Conservation (phyloP, 1,140 invertebrate genomes). For the Camponotus vicinus region DNA sequence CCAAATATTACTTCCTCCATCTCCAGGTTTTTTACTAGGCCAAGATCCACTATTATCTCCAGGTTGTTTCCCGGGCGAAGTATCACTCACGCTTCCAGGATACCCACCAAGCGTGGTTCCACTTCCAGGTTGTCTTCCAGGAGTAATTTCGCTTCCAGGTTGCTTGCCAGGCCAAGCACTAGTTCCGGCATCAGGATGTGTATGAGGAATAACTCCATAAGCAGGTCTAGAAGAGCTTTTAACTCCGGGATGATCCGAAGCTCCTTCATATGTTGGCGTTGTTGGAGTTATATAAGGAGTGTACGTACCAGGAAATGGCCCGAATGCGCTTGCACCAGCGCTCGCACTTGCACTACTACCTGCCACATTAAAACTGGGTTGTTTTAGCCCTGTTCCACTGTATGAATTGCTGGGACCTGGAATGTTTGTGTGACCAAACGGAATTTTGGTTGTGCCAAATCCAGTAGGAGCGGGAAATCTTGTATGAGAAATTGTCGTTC, state of each 20-base stretch:
- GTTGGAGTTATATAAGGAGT: not conserved
- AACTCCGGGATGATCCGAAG: slow-evolving; percentile 3
- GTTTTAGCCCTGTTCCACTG: not conserved
- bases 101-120: too few species aligned
- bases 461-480: not conserved
- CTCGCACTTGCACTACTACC: slow-evolving; percentile 21
- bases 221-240: not conserved
- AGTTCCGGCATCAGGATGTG: not conserved
- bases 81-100: not conserved
- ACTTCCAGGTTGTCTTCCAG: not conserved
- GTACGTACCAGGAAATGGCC: not conserved
- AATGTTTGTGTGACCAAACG: not conserved
- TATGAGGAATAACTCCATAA: slow-evolving; percentile 9
- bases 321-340: slow-evolving; percentile 5
- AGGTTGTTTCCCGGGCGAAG: not conserved
- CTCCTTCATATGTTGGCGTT: not conserved
- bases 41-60: not conserved
- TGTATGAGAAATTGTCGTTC: not conserved
- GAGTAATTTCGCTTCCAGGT: not conserved
- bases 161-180: not conserved
- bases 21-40: not conserved
- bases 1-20: not conserved
- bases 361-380: not conserved
- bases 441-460: slow-evolving; percentile 40
- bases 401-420: not conserved